Evolutionary conservation across 2,113 vertebrate genomes (phyloP).

Genomic region (Varanus salvator): DNA sequence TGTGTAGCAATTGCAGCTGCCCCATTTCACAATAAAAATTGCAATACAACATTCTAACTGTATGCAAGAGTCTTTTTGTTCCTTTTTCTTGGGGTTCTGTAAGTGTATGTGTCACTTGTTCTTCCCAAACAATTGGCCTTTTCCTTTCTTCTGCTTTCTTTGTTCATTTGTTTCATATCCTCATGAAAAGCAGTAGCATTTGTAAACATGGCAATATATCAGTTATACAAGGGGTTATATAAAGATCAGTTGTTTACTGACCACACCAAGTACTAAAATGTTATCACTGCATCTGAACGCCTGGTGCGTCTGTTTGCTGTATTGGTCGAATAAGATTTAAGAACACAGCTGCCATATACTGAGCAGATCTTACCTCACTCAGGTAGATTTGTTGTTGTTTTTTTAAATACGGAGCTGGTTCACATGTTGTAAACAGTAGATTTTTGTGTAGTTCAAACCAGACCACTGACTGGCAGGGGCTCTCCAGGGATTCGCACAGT

Average conservation of each 20-base stretch:
- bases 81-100: background rate
- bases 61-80: background rate
- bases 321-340: background rate
- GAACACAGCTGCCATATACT: background rate
- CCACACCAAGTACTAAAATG: background rate
- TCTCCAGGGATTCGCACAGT: no score
- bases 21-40: background rate
- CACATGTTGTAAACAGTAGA: no score
- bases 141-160: background rate
- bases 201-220: constrained; percentile 19
- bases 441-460: no score
- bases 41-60: background rate
- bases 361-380: no score
- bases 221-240: background rate
- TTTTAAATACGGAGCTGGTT: no score
- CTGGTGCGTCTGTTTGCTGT: background rate
- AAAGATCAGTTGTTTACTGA: constrained; percentile 12
- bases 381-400: no score
- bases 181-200: background rate
- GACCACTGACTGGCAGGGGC: no score
- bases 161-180: background rate
- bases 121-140: background rate
- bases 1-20: background rate
- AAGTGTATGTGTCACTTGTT: background rate
- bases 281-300: constrained; percentile 30